These are phyloP conservation scores for Bradypodion ventrale DNA, from an alignment of 2,797 vertebrate species.

Conservation along the genomic window DNA sequence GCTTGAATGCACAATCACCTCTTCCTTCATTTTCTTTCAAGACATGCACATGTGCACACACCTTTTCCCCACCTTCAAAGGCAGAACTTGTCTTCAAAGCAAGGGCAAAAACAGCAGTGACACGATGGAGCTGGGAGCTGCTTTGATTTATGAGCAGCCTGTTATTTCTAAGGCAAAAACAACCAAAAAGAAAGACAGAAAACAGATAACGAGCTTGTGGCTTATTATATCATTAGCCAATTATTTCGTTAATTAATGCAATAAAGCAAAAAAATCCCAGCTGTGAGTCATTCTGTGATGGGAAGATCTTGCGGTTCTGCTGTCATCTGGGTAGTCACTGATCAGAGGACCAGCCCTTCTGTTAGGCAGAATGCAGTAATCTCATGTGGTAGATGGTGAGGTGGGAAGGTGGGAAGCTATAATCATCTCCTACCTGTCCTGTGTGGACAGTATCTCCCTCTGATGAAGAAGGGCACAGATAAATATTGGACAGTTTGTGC, in stretches of 20 bases:
- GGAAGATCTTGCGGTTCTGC: background rate
- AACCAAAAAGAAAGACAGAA: background rate
- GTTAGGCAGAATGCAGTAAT: background rate
- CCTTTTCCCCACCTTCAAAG: background rate
- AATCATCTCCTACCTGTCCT: no score
- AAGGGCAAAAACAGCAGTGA: background rate
- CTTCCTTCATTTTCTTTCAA: conserved; percentile 32
- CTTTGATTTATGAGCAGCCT: background rate
- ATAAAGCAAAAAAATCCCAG: background rate
- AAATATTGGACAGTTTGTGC: no score
- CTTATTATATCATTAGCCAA: conserved; percentile 17
- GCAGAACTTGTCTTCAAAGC: background rate
- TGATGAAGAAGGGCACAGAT: no score
- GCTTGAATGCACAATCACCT: background rate
- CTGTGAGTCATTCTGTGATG: conserved; percentile 6
- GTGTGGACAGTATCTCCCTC: no score
- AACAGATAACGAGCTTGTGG: background rate
- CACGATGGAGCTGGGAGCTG: background rate
- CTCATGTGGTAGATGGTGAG: no score
- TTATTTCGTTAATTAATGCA: conserved; percentile 15
- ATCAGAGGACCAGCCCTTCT: background rate
- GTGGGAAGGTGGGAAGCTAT: no score
- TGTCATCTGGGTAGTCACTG: background rate
- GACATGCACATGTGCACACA: no score
- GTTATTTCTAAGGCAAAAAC: background rate